Evolutionary conservation across 2,888 invertebrate species (phyloP), one percentile per base, ranked within the genome.

Genomic region (Micropterix aruncella): DNA sequence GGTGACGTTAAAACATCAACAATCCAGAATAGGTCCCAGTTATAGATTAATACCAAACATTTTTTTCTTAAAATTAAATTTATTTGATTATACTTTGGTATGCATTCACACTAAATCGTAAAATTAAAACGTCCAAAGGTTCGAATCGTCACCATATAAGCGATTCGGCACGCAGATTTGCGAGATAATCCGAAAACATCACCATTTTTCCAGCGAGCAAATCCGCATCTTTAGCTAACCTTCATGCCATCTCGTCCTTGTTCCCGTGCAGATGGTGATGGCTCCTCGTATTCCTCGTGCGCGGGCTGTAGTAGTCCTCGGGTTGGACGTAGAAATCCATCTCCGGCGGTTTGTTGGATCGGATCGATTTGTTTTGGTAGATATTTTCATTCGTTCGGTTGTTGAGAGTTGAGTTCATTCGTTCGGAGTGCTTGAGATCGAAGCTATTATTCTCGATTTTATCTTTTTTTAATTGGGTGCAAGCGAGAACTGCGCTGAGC

Each of bases 401-500:
- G n/a, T n/a, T n/a, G n/a, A n/a, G n/a, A n/a, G n/a, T n/a, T n/a
- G n/a, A n/a, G n/a, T n/a, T n/a, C n/a, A n/a, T n/a, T n/a, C n/a
- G n/a, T 44, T 66, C 65, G 18, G 62, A 53, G 38, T 62, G 59
- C 48, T 63, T 65, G 53, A 66, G 61, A 3, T 63, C 60, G 47
- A 66, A 64, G 1, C 63, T 58, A 50, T 60, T 61, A 17, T 68
- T 56, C 49, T 73, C 65, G 52, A 70, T 71, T 40, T 70, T 65
- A 17, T 66, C 65, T 52, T 65, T 73, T 48, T 70, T 70, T 1
- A 80, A 63, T 47, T 75, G 74, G 12, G 83, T 78, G 54, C 85
- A 86, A 1, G 80, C 80, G 44, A 84, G 66, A 14, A 85, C 73
- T 0, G 83, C 81, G 56, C 79, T 79, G 3, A 86, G 62, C 3